Percentiles rank a stretch among this genome's conserved stretches.
phyloP scores from a whole-genome alignment of 2,113 vertebrate genomes.

The Xiphophorus maculatus region DNA sequence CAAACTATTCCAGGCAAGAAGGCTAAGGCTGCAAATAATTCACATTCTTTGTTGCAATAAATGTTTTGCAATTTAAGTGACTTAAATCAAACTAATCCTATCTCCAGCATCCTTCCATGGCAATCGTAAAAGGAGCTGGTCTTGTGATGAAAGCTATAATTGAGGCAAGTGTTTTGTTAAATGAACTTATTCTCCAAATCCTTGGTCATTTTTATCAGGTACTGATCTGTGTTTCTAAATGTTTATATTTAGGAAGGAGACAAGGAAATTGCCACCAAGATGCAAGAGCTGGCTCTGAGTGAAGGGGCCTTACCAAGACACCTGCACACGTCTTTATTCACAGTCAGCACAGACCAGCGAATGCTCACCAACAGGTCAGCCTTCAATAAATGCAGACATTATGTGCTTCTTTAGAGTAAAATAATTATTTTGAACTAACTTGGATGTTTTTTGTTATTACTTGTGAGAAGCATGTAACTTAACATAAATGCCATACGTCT shows the following conservation, averaged over 20 bases:
- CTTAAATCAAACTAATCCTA: not conserved
- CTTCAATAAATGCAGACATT: not conserved
- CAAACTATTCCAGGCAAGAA: conserved; percentile 95
- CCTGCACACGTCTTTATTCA: conserved; percentile 97
- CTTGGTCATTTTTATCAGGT: not conserved
- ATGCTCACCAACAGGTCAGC: conserved; percentile 95
- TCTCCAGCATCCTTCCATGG: conserved; percentile 96
- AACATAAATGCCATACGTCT: not conserved
- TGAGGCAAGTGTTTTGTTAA: conserved; percentile 83
- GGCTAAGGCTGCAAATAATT: not conserved
- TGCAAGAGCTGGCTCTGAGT: conserved; percentile 98
- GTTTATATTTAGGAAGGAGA: conserved; percentile 88
- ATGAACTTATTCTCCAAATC: not conserved
- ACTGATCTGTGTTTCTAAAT: not conserved
- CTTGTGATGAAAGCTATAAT: conserved; percentile 99
- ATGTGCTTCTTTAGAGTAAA: too few relatives aligned
- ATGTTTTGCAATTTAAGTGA: not conserved
- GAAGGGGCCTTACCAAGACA: conserved; percentile 97
- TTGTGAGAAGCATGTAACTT: not conserved
- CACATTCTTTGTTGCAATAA: not conserved
- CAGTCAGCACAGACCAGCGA: conserved; percentile 94
- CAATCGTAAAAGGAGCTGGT: conserved; percentile 97
- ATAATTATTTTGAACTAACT: not conserved
- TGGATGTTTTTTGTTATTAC: not conserved
- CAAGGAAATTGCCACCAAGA: conserved; percentile 97